A percentile compares a stretch with the other conserved stretches of the same genome.
Evolutionary conservation across 2,888 invertebrate genomes (phyloP).

Genomic region (Enchytraeus crypticus): DNA sequence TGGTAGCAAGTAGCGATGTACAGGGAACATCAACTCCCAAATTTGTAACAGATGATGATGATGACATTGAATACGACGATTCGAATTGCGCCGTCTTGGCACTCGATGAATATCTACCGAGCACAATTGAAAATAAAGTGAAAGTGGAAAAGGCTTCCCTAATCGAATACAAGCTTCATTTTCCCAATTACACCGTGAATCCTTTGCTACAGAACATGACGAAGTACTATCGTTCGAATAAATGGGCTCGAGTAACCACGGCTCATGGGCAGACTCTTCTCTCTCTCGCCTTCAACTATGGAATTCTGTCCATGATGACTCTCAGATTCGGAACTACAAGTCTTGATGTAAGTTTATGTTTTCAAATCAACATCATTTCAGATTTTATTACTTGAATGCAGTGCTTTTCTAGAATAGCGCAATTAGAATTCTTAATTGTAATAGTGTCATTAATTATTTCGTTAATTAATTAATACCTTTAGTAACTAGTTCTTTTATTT

Average conservation of each 20-base stretch:
- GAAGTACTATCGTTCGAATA: conserved; percentile 12
- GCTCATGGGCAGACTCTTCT: conserved; percentile 42
- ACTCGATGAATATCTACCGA: background rate
- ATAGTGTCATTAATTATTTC: too few species aligned
- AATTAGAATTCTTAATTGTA: too few species aligned
- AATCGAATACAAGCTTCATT: conserved; percentile 20
- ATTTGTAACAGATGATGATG: background rate
- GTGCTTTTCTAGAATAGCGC: too few species aligned
- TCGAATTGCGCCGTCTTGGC: background rate
- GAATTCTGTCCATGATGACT: conserved; percentile 41
- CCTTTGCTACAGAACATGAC: conserved; percentile 17
- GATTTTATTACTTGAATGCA: too few species aligned
- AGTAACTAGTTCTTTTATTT: too few species aligned
- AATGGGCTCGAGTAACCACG: conserved; percentile 31
- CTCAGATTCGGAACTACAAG: conserved; percentile 37
- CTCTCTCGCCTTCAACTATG: too few species aligned
- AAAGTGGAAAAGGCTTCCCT: conserved; percentile 18
- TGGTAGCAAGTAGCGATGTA: too few species aligned
- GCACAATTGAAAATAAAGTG: background rate
- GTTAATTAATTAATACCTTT: too few species aligned
- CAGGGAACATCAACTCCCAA: too few species aligned
- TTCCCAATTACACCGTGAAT: conserved; percentile 18
- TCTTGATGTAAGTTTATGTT: too few species aligned
- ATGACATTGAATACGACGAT: background rate
- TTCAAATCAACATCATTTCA: too few species aligned